Base-by-base conservation (phyloP, 2,797 vertebrate species). In the Macropodus opercularis region DNA sequence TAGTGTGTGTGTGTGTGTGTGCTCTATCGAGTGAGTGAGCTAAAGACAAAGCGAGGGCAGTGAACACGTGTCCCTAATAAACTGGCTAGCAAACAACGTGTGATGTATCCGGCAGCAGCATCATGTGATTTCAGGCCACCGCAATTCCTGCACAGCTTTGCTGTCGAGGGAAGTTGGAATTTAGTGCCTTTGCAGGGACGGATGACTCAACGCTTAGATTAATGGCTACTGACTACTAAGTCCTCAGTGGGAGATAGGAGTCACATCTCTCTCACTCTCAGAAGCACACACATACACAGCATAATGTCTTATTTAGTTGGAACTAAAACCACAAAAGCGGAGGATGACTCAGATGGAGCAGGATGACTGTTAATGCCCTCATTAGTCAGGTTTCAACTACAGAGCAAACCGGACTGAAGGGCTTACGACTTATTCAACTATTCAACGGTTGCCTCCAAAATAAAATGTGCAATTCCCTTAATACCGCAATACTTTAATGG, bases 161-260 rank as follows among this genome's bases (percentile, higher is more conserved):
- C n/a, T 61, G 83, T 80, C 39, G 51, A 81, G 59, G 54, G 71
- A 47, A 79, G 76, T 65, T 80, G 75, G 79, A 85, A 84, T 83
- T 85, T 83, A 72, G 79, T 83, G 80, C 48, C 74, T 83, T 84
- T 79, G 61, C 79, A 79, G 86, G 75, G 79, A 63, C 63, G 66
- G 77, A 87, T 89, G 89, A 92, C 79, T 89, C 85, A 85, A 75
- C 70, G 60, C 49, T 77, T 75, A 77, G 79, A 84, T 87, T 89
- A 89, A 89, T 82, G 80, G 72, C 75, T n/a, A n/a, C n/a, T 73
- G 79, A 84, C 75, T 83, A 66, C 79, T 74, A 69, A 89, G 82
- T 87, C 72, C 72, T 76, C 76, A 60, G 79, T 67, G 68, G 69
- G 76, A 84, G 69, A 85, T 73, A 74, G 41, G 68, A 78, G 75